Conservation (phyloP, 1,140 invertebrate species). For the Sinella curviseta region DNA sequence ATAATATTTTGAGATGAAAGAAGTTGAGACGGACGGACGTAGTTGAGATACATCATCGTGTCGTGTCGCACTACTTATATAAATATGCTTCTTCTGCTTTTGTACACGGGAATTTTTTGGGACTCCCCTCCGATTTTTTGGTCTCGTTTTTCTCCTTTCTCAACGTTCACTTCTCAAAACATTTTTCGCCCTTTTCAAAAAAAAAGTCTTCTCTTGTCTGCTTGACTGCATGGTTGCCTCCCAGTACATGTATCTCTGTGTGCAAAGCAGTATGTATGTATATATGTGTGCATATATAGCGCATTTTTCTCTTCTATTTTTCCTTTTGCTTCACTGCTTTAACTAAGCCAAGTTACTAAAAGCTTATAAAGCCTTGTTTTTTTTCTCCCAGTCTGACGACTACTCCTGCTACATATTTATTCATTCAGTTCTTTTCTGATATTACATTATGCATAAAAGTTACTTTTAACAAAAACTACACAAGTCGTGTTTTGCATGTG, state of each 20-base stretch:
- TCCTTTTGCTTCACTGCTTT: conserved; percentile 13
- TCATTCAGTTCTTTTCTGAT: conserved; percentile 12
- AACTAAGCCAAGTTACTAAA: conserved; percentile 25
- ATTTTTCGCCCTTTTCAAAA: conserved; percentile 23
- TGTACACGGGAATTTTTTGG: neutral
- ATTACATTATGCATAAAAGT: conserved; percentile 12
- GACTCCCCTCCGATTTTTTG: conserved; percentile 9
- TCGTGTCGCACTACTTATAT: neutral
- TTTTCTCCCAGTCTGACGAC: neutral
- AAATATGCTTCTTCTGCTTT: conserved; percentile 11
- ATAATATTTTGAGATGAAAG: neutral
- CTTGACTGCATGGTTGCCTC: conserved; percentile 6
- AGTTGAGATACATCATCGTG: conserved; percentile 24
- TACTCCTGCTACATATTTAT: neutral
- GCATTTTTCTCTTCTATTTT: neutral
- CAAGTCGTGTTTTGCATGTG: neutral
- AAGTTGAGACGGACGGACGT: conserved; percentile 12
- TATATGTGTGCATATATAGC: neutral
- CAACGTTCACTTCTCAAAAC: neutral
- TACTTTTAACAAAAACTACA: neutral
- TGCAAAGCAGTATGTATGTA: too few relatives aligned
- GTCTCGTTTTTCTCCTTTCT: conserved; percentile 2
- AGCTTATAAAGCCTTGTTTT: conserved; percentile 23
- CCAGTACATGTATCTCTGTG: neutral
- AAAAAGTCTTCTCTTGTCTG: neutral